Evolutionary conservation across 1,140 invertebrate species (phyloP).

Genomic region (Drosophila quadrilineata): DNA sequence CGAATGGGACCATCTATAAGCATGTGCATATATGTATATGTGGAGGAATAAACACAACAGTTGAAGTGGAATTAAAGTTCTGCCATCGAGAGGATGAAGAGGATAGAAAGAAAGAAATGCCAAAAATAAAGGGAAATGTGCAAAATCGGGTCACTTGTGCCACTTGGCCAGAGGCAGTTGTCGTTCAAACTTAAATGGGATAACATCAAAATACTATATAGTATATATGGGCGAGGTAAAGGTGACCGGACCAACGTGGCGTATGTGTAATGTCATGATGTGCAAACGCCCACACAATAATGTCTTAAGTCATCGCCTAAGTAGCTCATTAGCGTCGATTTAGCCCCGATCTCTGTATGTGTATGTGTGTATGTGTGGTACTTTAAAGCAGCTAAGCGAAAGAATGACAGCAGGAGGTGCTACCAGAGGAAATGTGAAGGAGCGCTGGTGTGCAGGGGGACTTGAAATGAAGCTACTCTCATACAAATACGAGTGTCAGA

Average conservation of each 20-base stretch:
- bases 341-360: conserved; percentile 19
- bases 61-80: conserved; percentile 29
- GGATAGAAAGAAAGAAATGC: conserved; percentile 14
- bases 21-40: conserved; percentile 8
- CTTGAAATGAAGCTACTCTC: too few species aligned
- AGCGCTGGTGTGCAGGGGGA: not conserved
- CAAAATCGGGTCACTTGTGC: too few species aligned
- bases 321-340: conserved; percentile 75
- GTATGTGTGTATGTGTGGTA: too few species aligned
- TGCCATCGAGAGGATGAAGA: too few species aligned
- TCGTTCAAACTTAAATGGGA: conserved; percentile 5
- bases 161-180: conserved; percentile 11
- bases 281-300: conserved; percentile 54
- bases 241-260: conserved; percentile 37
- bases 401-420: not conserved
- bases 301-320: conserved; percentile 73
- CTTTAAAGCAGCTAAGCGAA: conserved; percentile 45
- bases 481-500: too few species aligned
- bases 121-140: not conserved
- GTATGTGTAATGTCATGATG: conserved; percentile 69
- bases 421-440: not conserved
- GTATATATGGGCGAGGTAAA: too few species aligned
- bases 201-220: conserved; percentile 3
- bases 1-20: conserved; percentile 26
- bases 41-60: too few species aligned